These are phyloP conservation scores for Chironex yamaguchii DNA, from an alignment of 30 jellyfish, hydroid and myxozoan genomes.

Conservation along the genomic window DNA sequence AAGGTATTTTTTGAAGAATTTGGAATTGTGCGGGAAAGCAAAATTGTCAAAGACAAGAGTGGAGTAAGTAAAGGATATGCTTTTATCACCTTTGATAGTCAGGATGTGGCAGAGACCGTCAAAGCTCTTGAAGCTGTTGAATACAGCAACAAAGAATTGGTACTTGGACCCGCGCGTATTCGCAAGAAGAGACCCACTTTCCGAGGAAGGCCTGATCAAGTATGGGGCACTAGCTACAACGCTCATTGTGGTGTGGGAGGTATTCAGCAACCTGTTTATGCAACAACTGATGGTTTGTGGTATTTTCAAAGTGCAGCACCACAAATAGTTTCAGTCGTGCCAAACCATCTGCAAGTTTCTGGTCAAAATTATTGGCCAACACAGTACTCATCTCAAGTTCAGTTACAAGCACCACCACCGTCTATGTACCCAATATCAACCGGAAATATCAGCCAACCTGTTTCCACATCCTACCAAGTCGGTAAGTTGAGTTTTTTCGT, in stretches of 20 bases:
- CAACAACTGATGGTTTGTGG: slow-evolving; percentile 84
- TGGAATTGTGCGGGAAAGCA: slow-evolving; percentile 96
- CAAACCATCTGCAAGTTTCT: neutral
- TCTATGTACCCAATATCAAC: neutral
- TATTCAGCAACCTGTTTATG: slow-evolving; percentile 82
- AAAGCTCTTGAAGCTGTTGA: slow-evolving; percentile 78
- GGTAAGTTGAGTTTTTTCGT: too few species aligned
- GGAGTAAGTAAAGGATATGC: slow-evolving; percentile 89
- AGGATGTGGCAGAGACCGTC: slow-evolving; percentile 91
- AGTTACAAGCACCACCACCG: neutral
- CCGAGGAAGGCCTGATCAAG: slow-evolving; percentile 77
- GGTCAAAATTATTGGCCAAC: neutral
- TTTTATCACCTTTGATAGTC: slow-evolving; percentile 95
- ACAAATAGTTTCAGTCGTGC: slow-evolving; percentile 81
- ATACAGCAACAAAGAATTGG: slow-evolving; percentile 82
- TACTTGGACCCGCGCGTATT: slow-evolving; percentile 93
- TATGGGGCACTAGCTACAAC: slow-evolving; percentile 18
- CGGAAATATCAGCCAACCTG: neutral
- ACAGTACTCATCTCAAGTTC: neutral
- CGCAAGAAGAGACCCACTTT: slow-evolving; percentile 89
- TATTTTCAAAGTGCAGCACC: slow-evolving; percentile 75
- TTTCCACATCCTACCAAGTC: neutral
- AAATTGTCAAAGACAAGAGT: slow-evolving; percentile 86
- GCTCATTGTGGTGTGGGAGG: slow-evolving; percentile 33
- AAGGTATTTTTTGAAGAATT: slow-evolving; percentile 80